Percentiles rank a stretch among this genome's conserved stretches.
Evolutionary conservation across 2,888 invertebrate genomes (phyloP).

Genomic region (Esperia sulphurella): DNA sequence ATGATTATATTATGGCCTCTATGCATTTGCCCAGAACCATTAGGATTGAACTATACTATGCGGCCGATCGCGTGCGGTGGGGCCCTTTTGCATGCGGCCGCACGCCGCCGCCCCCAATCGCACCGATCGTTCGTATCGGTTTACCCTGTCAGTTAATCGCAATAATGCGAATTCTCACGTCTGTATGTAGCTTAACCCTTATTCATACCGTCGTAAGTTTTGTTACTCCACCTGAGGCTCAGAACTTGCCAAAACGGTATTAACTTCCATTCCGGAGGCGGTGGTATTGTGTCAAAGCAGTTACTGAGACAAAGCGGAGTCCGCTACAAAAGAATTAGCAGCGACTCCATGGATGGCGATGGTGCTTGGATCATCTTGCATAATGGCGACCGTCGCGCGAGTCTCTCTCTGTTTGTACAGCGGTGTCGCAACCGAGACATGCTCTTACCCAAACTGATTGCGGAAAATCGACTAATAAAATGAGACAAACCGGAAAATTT

Average conservation of each 20-base stretch:
- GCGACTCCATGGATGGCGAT: neutral
- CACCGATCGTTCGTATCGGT: too few relatives aligned
- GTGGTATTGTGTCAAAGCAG: neutral
- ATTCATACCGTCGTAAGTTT: constrained; percentile 7
- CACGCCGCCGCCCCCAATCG: too few relatives aligned
- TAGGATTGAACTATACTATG: too few relatives aligned
- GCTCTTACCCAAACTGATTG: constrained; percentile 58
- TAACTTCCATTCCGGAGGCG: constrained; percentile 10
- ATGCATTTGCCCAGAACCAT: too few relatives aligned
- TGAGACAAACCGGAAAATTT: constrained; percentile 39
- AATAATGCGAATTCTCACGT: too few relatives aligned
- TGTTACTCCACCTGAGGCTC: constrained; percentile 11
- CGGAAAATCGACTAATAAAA: constrained; percentile 50
- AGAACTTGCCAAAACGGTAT: constrained; percentile 11
- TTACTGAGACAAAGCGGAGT: constrained; percentile 5
- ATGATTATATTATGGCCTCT: too few relatives aligned
- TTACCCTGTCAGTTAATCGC: too few relatives aligned
- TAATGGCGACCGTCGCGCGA: constrained; percentile 27
- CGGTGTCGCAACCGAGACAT: constrained; percentile 47
- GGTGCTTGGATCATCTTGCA: constrained; percentile 36
- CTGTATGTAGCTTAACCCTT: too few relatives aligned
- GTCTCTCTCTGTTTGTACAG: constrained; percentile 28
- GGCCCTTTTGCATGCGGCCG: too few relatives aligned
- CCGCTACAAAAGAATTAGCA: constrained; percentile 16
- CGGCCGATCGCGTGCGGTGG: too few relatives aligned